These are phyloP conservation scores for Hippopotamyrus pictus DNA, from an alignment of 2,797 vertebrate genomes.

Conservation along the genomic window DNA sequence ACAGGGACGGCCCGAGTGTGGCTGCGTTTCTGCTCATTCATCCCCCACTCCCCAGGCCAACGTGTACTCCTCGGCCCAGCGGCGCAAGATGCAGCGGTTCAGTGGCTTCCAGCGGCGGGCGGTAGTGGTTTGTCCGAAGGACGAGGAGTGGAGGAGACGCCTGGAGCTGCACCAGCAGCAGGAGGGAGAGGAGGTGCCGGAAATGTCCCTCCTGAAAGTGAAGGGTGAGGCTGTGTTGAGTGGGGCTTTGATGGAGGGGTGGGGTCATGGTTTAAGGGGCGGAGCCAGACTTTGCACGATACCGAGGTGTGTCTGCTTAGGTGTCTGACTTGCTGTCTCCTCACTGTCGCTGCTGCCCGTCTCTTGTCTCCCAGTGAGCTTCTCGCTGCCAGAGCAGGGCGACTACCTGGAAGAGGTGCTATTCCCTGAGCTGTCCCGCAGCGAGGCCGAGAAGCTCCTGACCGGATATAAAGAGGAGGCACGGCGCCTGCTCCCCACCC, in stretches of 20 bases:
- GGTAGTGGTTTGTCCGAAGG: slow-evolving; percentile 71
- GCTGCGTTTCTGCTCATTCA: neutral
- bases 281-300: neutral
- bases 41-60: slow-evolving; percentile 62
- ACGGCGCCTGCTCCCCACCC: slow-evolving; percentile 66
- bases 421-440: slow-evolving; percentile 69
- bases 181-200: slow-evolving; percentile 66
- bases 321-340: neutral
- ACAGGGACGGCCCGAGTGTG: neutral
- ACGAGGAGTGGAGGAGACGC: slow-evolving; percentile 74
- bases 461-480: slow-evolving; percentile 74
- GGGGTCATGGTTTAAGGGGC: neutral
- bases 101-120: slow-evolving; percentile 65
- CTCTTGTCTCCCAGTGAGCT: slow-evolving; percentile 64
- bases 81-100: slow-evolving; percentile 77
- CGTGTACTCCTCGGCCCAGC: slow-evolving; percentile 78
- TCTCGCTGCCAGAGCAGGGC: slow-evolving; percentile 71
- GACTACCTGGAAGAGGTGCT: slow-evolving; percentile 73
- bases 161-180: slow-evolving; percentile 55
- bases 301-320: neutral
- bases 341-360: neutral
- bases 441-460: slow-evolving; percentile 68
- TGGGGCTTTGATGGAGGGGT: neutral
- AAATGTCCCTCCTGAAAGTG: slow-evolving; percentile 77
- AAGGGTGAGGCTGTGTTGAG: slow-evolving; percentile 62